phyloP scores from a whole-genome alignment of 2,797 vertebrate genomes.

The Xiphorhynchus erythropygius region DNA sequence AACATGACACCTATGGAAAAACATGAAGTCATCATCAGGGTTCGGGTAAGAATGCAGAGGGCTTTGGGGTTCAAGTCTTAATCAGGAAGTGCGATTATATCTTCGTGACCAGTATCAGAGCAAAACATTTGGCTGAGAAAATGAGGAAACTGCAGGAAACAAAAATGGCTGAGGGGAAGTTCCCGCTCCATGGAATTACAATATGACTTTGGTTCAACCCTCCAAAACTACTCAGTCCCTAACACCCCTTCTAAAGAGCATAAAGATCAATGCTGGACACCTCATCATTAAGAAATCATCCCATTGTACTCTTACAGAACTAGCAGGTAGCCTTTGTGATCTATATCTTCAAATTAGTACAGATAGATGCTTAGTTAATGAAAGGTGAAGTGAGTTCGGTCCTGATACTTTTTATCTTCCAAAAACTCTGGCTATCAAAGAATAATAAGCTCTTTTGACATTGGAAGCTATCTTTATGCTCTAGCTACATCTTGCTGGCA shows the following conservation, averaged over 20 bases:
- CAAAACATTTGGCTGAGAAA: not conserved
- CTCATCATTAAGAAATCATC: not conserved
- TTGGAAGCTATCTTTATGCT: not conserved
- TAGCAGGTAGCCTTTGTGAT: not conserved
- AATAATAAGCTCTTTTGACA: not conserved
- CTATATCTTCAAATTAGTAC: not conserved
- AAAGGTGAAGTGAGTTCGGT: not conserved
- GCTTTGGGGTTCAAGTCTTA: not conserved
- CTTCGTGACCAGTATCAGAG: not conserved
- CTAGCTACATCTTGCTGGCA: not conserved
- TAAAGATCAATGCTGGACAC: not conserved
- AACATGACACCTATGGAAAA: not conserved
- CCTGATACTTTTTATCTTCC: not conserved
- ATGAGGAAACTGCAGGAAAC: not conserved
- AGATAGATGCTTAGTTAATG: not conserved
- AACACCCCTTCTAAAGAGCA: not conserved
- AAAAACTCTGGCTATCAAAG: not conserved
- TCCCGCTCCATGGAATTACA: not conserved
- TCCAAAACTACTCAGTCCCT: not conserved
- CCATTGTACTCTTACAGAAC: not conserved
- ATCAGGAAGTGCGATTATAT: not conserved
- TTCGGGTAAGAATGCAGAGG: not conserved
- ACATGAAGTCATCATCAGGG: not conserved
- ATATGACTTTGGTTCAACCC: not conserved
- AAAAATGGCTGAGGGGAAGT: not conserved